Evolutionary conservation across 37 sponge, comb jelly and placozoan genomes (phyloP).

Genomic region (Lycopodina hypogea): DNA sequence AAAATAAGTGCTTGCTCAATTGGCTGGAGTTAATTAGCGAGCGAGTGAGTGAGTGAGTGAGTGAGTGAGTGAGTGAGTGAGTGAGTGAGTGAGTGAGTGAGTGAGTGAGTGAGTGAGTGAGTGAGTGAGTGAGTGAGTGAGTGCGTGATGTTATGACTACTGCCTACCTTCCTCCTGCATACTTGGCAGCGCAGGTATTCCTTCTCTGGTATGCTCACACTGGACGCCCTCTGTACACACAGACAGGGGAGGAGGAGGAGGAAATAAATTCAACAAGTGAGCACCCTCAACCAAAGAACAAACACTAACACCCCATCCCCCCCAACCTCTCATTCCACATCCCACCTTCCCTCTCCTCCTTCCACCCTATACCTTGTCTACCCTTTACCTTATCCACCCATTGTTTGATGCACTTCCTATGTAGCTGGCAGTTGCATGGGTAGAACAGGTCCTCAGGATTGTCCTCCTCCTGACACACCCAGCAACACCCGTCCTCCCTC

Average conservation of each 20-base stretch:
- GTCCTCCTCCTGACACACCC: slow-evolving; percentile 48
- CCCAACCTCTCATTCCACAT: no score
- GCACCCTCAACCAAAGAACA: background rate
- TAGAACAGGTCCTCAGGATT: slow-evolving; percentile 26
- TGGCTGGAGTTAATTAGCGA: no score
- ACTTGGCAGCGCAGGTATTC: slow-evolving; percentile 58
- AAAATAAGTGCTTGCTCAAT: no score
- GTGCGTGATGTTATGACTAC: background rate
- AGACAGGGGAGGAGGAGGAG: background rate
- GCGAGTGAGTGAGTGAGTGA: no score
- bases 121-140: no score
- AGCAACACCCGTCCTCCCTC: slow-evolving; percentile 39
- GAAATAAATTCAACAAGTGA: no score
- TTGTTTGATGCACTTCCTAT: slow-evolving; percentile 43
- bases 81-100: no score
- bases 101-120: no score
- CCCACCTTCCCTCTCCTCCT: background rate
- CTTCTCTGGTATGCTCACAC: slow-evolving; percentile 22
- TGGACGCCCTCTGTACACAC: slow-evolving; percentile 23
- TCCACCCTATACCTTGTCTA: background rate
- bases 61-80: no score
- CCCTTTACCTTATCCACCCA: slow-evolving; percentile 52
- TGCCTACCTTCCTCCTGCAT: slow-evolving; percentile 41
- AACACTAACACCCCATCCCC: background rate
- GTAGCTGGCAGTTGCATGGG: slow-evolving; percentile 48